Base-by-base conservation (phyloP, 2,797 vertebrate genomes). In the Ciconia nigra region DNA sequence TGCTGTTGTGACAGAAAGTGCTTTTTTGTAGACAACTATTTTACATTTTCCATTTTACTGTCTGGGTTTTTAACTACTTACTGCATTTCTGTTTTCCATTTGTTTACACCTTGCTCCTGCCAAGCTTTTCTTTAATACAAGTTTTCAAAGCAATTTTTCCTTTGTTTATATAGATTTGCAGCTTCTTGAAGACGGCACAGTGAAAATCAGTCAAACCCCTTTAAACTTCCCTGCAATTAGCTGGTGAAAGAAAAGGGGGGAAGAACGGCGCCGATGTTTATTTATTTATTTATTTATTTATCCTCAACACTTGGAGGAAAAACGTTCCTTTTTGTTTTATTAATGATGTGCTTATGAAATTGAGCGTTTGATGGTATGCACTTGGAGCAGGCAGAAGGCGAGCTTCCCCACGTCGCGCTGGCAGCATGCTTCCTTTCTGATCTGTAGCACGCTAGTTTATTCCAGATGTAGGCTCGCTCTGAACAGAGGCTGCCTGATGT, bases 101-200 rank as follows among this genome's bases (percentile, higher is more conserved):
- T 97, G 95, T 97, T 97, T 97, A 94, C 95, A 97, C 79, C 85
- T 94, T 97, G 93, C 79, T 96, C 76, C 84, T 96, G 94, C 86
- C 92, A 93, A 92, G 81, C 62, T 93, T 89, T 92, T 88, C 89
- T 95, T 96, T 93, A 89, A 90, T 91, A 83, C 35, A 57, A 59
- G 62, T 79, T 96, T 97, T 96, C 97, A 96, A 92, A 96, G 94
- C 78, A 49, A 11, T 89, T 86, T 97, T 90, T 46, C 73, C 87
- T 91, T 92, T 91, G 39, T 83, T 33, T 93, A 41, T 72, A 83
- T 42, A 85, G 74, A 89, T 94, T 90, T 95, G 72, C 72, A 90
- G 69, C 72, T 96, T 87, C 88, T 95, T 91, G 89, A 96, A 61
- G 69, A 18, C 1, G 0, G 46, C 61, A 13, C 66, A 82, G 84